Evolutionary conservation across 2,113 vertebrate genomes (phyloP), one percentile per base, ranked within the genome.

Genomic region (Mesembrinibis cayennensis): DNA sequence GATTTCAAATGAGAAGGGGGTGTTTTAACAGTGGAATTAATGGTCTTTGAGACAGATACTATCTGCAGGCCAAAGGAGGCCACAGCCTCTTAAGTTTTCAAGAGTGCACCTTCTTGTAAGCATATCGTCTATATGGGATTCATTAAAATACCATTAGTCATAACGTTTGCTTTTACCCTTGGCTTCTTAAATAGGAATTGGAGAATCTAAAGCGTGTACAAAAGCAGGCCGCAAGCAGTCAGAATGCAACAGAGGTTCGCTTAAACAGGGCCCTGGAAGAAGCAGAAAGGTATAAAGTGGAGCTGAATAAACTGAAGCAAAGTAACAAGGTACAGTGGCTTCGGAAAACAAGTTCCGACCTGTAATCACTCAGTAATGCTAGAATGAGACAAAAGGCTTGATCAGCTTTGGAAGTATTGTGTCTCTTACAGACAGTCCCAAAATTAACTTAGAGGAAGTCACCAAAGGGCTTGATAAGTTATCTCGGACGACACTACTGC

Each of bases 181-280:
- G 77, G 27, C 96, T 90, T 90, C 81, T 62, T 73, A 6, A 67
- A 52, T 44, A 99, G 99, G 99, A 99, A 96, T 73, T 99, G 87
- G 99, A 99, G 92, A 98, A 93, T 81, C 93, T 99, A 83, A 99
- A 98, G 72, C 96, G 97, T 93, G 91, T 97, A 42, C 98, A 99
- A 63, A 99, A 99, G 96, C 99, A 99, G 96, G 98, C 98, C 30
- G 94, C 97, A 36, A 92, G 95, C 44, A 96, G 82, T 78, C 99
- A 99, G 72, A 98, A 97, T 87, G 98, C 98, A 4, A 98, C 94
- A 26, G 99, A 99, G 90, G 98, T 99, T 62, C 99, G 99, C 59
- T 97, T 99, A 93, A 99, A 99, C 95, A 98, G 99, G 98, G 99
- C 99, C 50, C 96, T 99, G 79, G 99, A 99, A 97, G 99, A 99